Percentiles rank a stretch among this genome's conserved stretches.
Conservation (phyloP, 2,113 vertebrate species). For the Megaleporinus macrocephalus region DNA sequence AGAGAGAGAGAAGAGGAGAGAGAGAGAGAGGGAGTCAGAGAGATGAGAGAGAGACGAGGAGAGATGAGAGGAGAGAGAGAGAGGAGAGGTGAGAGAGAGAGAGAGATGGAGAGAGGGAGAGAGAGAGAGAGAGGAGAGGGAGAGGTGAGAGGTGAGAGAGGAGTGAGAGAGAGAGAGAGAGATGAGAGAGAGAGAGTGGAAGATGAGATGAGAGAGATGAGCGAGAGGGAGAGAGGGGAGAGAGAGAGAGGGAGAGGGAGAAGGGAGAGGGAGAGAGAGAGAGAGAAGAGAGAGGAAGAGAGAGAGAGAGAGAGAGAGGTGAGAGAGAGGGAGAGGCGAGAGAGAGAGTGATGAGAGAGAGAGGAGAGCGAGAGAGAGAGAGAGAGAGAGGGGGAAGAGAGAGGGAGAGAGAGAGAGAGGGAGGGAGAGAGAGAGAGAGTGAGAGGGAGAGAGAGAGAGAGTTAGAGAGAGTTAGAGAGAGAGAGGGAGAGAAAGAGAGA, state of each 20-base stretch:
- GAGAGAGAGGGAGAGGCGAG: not conserved
- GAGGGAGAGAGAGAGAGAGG: not conserved
- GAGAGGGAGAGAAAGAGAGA: not conserved
- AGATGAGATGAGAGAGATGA: too few relatives aligned
- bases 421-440: not conserved
- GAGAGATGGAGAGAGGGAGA: not conserved
- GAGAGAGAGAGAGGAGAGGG: not conserved
- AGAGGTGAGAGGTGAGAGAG: too few relatives aligned
- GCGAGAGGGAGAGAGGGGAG: too few relatives aligned
- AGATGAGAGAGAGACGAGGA: not conserved
- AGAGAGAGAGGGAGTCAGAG: not conserved
- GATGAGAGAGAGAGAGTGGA: not conserved
- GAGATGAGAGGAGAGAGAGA: too few relatives aligned
- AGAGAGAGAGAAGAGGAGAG: not conserved
- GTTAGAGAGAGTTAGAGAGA: not conserved
- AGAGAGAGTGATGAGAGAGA: not conserved
- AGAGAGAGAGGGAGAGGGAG: not conserved
- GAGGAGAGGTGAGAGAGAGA: not conserved
- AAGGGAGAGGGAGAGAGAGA: not conserved
- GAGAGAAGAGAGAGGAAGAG: too few relatives aligned
- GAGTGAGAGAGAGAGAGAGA: not conserved
- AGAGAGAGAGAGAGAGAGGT: not conserved
- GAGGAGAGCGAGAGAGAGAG: not conserved
- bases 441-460: not conserved
- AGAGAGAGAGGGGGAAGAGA: not conserved